A percentile compares a stretch with the other conserved stretches of the same genome.
phyloP scores from a whole-genome alignment of 2,797 vertebrate genomes.

The Simalia tracyae region DNA sequence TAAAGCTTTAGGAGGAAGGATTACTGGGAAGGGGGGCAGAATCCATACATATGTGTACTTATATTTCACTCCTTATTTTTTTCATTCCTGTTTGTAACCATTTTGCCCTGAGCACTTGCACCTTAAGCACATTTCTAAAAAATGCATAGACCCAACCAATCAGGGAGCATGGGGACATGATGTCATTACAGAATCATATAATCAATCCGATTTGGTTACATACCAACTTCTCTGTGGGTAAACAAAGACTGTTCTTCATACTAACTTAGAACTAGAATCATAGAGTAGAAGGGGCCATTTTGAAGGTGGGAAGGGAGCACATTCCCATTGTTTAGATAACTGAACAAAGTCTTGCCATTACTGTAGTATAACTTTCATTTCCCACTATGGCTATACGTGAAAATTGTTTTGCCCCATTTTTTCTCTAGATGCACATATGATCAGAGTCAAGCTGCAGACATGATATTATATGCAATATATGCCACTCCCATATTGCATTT shows the following conservation, averaged over 20 bases:
- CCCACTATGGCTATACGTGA: background rate
- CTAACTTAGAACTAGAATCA: background rate
- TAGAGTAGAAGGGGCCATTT: background rate
- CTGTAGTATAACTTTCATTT: background rate
- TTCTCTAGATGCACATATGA: background rate
- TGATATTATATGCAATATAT: background rate
- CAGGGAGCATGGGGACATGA: background rate
- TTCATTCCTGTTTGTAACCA: background rate
- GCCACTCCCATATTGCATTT: background rate
- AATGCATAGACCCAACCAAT: background rate
- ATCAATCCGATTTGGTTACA: background rate
- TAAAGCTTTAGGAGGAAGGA: background rate
- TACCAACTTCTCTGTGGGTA: background rate
- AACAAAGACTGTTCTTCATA: background rate
- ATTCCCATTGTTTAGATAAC: background rate
- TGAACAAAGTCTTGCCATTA: background rate
- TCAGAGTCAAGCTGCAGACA: background rate
- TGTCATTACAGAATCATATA: background rate
- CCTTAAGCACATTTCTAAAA: background rate
- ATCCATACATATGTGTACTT: background rate
- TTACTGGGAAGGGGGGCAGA: background rate
- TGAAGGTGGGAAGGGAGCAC: background rate
- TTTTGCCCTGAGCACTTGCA: background rate
- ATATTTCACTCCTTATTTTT: background rate
- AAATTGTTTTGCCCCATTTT: background rate